Evolutionary conservation across 2,888 invertebrate species (phyloP).

Genomic region (Venustoraphidia nigricollis): DNA sequence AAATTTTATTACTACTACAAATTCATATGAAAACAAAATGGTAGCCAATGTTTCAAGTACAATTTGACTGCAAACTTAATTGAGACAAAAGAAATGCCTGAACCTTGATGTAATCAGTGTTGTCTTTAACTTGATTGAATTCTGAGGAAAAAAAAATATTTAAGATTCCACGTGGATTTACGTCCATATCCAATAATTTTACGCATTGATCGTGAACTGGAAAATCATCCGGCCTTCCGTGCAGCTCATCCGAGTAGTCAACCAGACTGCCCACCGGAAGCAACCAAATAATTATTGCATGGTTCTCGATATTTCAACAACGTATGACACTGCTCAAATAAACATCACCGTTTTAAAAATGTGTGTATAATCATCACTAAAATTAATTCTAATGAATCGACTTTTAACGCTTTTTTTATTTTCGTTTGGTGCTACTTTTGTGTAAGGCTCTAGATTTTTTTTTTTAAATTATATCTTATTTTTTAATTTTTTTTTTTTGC

Average conservation of each 20-base stretch:
- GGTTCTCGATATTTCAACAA: constrained; percentile 9
- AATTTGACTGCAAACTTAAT: background rate
- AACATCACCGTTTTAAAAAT: too few relatives aligned
- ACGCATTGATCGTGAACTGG: constrained; percentile 72
- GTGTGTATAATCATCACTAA: too few relatives aligned
- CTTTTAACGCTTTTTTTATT: too few relatives aligned
- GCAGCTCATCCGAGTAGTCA: constrained; percentile 83
- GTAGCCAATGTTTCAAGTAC: too few relatives aligned
- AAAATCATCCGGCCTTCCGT: constrained; percentile 79
- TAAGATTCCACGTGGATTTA: constrained; percentile 82
- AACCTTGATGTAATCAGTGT: background rate
- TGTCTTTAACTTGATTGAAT: background rate
- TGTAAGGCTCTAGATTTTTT: too few relatives aligned
- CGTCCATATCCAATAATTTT: constrained; percentile 78
- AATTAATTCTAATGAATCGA: too few relatives aligned
- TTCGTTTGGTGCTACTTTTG: too few relatives aligned
- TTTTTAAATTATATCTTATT: too few relatives aligned
- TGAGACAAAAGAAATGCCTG: background rate
- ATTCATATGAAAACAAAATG: too few relatives aligned
- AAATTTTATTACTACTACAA: too few relatives aligned
- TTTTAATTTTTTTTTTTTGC: too few relatives aligned
- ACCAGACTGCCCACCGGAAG: constrained; percentile 88
- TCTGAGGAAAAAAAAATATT: constrained; percentile 11
- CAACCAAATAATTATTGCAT: constrained; percentile 48
- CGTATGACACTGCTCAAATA: too few relatives aligned